Evolutionary conservation across 2,113 vertebrate species (phyloP).

Genomic region (Plestiodon gilberti): DNA sequence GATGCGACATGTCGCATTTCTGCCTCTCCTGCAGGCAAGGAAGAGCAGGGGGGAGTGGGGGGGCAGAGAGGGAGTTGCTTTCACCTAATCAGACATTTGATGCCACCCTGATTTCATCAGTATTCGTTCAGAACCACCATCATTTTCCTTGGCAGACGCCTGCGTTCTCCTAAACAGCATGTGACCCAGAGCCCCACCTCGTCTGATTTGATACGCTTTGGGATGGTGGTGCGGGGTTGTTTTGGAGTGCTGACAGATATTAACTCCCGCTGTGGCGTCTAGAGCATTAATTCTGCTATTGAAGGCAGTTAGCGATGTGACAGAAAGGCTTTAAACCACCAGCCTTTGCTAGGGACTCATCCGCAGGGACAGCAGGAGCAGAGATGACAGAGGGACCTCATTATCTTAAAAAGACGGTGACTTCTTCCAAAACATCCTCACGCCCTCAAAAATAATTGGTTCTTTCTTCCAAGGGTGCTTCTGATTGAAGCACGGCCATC

Average conservation of each 20-base stretch:
- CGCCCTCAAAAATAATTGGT: not conserved
- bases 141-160: constrained; percentile 25
- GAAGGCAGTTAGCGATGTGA: not conserved
- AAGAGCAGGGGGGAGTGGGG: too few species aligned
- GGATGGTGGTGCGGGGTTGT: not conserved
- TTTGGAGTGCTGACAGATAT: not conserved
- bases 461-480: not conserved
- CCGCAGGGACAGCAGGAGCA: not conserved
- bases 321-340: not conserved
- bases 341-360: fast-evolving
- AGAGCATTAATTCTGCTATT: fast-evolving
- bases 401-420: not conserved
- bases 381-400: not conserved
- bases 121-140: constrained; percentile 10
- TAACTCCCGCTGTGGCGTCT: not conserved
- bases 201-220: not conserved
- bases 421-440: not conserved
- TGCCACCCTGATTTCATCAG: not conserved
- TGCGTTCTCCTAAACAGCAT: not conserved
- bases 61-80: constrained; percentile 7
- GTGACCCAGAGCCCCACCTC: fast-evolving
- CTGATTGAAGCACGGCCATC: not conserved
- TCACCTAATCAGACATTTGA: constrained; percentile 33
- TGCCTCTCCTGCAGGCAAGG: not conserved
- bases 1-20: not conserved